phyloP scores from a whole-genome alignment of 2,797 vertebrate genomes.

The Apodemus agrarius region DNA sequence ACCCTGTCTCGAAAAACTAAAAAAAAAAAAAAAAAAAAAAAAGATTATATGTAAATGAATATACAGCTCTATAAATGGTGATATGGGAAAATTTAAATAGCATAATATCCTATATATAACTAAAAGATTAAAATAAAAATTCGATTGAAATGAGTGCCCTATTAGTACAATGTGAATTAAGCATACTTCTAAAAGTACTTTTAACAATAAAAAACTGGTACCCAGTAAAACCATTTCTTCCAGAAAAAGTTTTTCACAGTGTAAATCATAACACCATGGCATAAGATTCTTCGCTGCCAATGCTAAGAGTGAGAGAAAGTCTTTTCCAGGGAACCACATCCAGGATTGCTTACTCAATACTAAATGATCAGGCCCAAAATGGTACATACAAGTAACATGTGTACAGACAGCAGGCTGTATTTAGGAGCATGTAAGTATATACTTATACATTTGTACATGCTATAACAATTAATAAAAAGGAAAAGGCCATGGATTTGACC shows the following conservation, averaged over 20 bases:
- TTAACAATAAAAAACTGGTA: background rate
- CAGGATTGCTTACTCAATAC: too few relatives aligned
- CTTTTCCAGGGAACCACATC: background rate
- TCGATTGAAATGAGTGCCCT: slow-evolving; percentile 57
- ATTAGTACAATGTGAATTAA: slow-evolving; percentile 65
- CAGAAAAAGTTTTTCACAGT: slow-evolving; percentile 23
- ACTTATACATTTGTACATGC: too few relatives aligned
- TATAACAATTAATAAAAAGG: too few relatives aligned
- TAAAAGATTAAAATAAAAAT: slow-evolving; percentile 34
- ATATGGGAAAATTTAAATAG: background rate
- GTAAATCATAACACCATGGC: background rate
- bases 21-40: too few relatives aligned
- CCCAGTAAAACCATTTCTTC: background rate
- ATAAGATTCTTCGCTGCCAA: background rate
- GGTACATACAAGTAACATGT: too few relatives aligned
- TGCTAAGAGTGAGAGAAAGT: background rate
- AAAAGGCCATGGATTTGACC: background rate
- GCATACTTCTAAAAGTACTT: slow-evolving; percentile 50
- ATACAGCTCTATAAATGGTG: background rate
- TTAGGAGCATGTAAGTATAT: too few relatives aligned
- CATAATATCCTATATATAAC: background rate
- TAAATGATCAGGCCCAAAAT: too few relatives aligned
- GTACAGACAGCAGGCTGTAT: too few relatives aligned
- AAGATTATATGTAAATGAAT: slow-evolving; percentile 39
- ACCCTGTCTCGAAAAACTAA: too few relatives aligned